Evolutionary conservation across 2,888 invertebrate genomes (phyloP).

Genomic region (Lithophane semibrunnea): DNA sequence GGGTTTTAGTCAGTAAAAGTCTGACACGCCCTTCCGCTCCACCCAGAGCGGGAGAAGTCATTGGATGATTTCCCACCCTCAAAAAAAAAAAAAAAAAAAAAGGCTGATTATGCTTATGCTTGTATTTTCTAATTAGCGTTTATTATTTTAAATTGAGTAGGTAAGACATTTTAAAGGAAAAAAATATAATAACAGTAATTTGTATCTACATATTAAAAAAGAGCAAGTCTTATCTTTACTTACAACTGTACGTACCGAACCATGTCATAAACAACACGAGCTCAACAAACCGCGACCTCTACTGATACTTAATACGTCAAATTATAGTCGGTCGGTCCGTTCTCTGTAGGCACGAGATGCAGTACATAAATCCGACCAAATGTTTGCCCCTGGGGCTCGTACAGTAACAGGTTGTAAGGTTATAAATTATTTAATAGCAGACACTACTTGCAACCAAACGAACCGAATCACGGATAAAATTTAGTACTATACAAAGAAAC

Average conservation of each 20-base stretch:
- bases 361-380: slow-evolving; percentile 74
- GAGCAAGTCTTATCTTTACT: neutral
- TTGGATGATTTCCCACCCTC: too few species aligned
- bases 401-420: slow-evolving; percentile 80
- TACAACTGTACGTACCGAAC: neutral
- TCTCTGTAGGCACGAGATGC: slow-evolving; percentile 62
- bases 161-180: too few species aligned
- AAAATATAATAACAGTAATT: neutral
- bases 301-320: slow-evolving; percentile 57
- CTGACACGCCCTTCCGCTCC: too few species aligned
- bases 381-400: slow-evolving; percentile 69
- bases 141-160: too few species aligned
- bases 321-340: slow-evolving; percentile 53
- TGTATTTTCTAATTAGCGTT: too few species aligned
- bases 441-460: slow-evolving; percentile 78
- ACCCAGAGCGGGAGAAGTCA: too few species aligned
- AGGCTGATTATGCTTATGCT: too few species aligned
- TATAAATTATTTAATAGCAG: slow-evolving; percentile 85
- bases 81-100: too few species aligned
- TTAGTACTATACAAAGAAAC: slow-evolving; percentile 58
- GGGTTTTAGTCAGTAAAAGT: too few species aligned
- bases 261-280: slow-evolving; percentile 23
- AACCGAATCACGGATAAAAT: slow-evolving; percentile 62
- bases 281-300: slow-evolving; percentile 40
- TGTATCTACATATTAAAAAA: neutral